Conservation (phyloP, 92 coral and sea anemone species). For the Heliopora coerulea region DNA sequence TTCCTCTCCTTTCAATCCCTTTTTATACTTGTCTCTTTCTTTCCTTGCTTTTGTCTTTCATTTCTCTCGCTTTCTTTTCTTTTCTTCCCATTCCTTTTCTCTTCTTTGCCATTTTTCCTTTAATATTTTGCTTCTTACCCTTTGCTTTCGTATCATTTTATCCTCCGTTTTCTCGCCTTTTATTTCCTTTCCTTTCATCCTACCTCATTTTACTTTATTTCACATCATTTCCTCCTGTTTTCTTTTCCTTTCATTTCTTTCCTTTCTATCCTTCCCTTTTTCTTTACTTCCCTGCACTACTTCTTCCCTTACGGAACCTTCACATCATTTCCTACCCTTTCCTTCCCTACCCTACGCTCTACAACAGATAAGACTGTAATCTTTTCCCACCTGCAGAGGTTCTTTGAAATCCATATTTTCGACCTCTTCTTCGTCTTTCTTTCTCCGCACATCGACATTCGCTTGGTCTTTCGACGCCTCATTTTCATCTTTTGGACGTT, state of each 20-base stretch:
- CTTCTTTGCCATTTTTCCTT: too few relatives aligned
- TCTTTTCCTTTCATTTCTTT: background rate
- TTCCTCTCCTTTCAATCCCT: too few relatives aligned
- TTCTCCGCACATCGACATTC: background rate
- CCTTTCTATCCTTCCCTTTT: background rate
- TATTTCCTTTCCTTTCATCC: background rate
- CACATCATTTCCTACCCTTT: too few relatives aligned
- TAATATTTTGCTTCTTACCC: too few relatives aligned
- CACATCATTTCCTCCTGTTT: constrained; percentile 12
- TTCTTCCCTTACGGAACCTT: too few relatives aligned
- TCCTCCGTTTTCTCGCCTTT: constrained; percentile 31
- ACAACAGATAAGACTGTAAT: background rate
- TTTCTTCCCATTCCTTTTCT: too few relatives aligned
- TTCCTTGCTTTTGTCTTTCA: constrained; percentile 37
- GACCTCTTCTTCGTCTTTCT: background rate
- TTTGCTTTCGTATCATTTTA: constrained; percentile 1
- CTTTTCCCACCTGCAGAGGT: background rate
- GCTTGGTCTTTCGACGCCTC: background rate
- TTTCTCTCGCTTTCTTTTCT: constrained; percentile 1
- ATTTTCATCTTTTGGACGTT: background rate
- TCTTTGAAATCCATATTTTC: background rate
- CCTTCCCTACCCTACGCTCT: background rate
- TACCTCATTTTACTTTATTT: constrained; percentile 8
- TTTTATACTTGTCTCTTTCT: too few relatives aligned
- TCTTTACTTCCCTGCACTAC: too few relatives aligned